phyloP scores from a whole-genome alignment of 2,797 vertebrate genomes.

The Characodon lateralis region DNA sequence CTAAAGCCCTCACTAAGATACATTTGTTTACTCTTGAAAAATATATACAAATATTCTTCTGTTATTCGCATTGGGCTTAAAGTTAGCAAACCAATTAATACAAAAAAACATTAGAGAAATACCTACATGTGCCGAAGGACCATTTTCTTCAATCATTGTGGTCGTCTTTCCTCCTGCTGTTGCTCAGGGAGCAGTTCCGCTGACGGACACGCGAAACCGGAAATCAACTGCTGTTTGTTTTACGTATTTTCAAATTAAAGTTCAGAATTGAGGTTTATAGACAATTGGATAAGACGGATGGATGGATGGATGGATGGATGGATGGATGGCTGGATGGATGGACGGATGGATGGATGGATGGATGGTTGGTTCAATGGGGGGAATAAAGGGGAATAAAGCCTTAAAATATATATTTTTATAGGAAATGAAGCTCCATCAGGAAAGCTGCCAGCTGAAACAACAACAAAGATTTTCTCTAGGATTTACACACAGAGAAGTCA shows the following conservation, averaged over 20 bases:
- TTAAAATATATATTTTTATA: too few relatives aligned
- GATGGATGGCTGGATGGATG: too few relatives aligned
- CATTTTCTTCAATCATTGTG: conserved; percentile 80
- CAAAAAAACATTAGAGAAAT: neutral
- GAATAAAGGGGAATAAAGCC: too few relatives aligned
- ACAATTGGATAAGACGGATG: neutral
- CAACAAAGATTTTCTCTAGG: neutral
- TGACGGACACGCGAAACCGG: conserved; percentile 63
- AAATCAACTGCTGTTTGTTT: conserved; percentile 20
- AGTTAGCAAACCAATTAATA: fast-evolving
- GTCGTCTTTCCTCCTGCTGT: conserved; percentile 56
- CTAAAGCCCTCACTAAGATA: neutral
- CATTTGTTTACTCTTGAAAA: too few relatives aligned
- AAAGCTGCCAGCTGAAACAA: neutral
- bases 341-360: too few relatives aligned
- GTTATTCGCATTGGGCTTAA: fast-evolving
- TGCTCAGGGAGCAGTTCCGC: conserved; percentile 50
- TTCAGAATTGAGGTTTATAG: neutral
- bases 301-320: neutral
- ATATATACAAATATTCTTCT: fast-evolving
- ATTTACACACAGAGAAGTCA: neutral
- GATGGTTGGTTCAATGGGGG: too few relatives aligned
- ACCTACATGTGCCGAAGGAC: conserved; percentile 73
- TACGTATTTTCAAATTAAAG: neutral
- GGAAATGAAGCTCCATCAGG: neutral